phyloP scores from a whole-genome alignment of 2,113 vertebrate genomes.

The Hippocampus zosterae region DNA sequence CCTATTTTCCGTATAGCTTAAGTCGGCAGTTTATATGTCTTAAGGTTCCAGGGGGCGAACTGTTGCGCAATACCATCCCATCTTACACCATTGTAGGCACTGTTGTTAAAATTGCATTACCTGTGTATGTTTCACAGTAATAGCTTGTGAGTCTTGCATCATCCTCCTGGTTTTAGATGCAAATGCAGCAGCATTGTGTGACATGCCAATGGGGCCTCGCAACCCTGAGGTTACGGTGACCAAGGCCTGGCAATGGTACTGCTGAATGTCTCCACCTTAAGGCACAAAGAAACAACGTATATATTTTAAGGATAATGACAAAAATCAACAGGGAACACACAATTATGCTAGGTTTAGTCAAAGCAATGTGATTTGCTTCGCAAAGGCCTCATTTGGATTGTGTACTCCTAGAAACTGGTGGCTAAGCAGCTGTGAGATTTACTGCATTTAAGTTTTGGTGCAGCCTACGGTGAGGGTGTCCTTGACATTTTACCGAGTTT shows the following conservation, averaged over 20 bases:
- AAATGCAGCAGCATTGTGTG: neutral
- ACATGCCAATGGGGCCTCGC: no score
- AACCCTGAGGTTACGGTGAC: no score
- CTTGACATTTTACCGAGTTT: no score
- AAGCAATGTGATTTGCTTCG: conserved; percentile 53
- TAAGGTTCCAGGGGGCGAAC: no score
- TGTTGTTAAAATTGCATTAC: neutral
- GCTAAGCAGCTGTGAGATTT: no score
- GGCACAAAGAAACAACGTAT: neutral
- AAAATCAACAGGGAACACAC: no score
- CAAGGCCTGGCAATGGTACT: no score
- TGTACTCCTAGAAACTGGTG: conserved; percentile 55
- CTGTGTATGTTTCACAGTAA: neutral
- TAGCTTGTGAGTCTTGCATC: neutral
- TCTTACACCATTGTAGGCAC: no score
- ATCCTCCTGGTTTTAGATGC: neutral
- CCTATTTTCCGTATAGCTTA: conserved; percentile 15
- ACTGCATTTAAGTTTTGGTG: no score
- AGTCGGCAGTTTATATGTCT: conserved; percentile 14
- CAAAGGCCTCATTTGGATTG: conserved; percentile 44
- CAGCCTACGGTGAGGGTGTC: no score
- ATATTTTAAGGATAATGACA: no score
- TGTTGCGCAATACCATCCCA: no score
- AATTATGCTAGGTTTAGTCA: conserved; percentile 47
- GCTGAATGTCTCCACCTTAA: neutral